Evolutionary conservation across 92 coral and sea anemone genomes (phyloP), one percentile per base, ranked within the genome.

Genomic region (Heteractis magnifica): DNA sequence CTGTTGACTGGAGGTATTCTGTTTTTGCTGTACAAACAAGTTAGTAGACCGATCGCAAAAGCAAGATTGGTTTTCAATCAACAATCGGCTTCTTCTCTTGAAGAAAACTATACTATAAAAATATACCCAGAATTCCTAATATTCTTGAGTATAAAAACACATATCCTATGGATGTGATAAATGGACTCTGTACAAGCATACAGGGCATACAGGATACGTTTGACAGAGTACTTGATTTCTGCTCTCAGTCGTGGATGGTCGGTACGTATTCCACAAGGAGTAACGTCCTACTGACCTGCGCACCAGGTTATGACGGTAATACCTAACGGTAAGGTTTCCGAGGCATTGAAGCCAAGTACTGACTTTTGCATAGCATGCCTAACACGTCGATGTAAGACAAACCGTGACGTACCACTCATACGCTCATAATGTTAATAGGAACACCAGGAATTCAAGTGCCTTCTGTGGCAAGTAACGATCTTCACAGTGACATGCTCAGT

Each of bases 11-110:
- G 15, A 26, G 73, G 73, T 68, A 68, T 48, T 68, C 23, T 4
- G 20, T 13, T 68, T 68, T 23, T 23, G 11, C 73, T 68, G 73
- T 68, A 16, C 23, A 68, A 68, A 68, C 73, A 68, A 68, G 49
- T 68, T 21, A 26, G 49, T 26, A 26, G 73, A 68, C 73, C 4
- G 23, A 9, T 6, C 10, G 44, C 58, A 9, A 68, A 16, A 11
- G 23, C 12, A 68, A 68, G 73, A 68, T 68, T 68, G 73, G 49
- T 20, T 8, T 68, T 68, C 73, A 68, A 68, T 68, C 73, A 68
- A 21, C 73, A 68, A 68, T 12, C 73, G 73, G 73, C 49, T 7
- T 13, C 9, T 68, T 68, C 73, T 68, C 50, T 23, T 3, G 9
- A 64, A 20, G 73, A 68, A 68, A 26, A 68, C 15, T 20, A 68